Evolutionary conservation across 2,797 vertebrate species (phyloP).

Genomic region (Octomys mimax): DNA sequence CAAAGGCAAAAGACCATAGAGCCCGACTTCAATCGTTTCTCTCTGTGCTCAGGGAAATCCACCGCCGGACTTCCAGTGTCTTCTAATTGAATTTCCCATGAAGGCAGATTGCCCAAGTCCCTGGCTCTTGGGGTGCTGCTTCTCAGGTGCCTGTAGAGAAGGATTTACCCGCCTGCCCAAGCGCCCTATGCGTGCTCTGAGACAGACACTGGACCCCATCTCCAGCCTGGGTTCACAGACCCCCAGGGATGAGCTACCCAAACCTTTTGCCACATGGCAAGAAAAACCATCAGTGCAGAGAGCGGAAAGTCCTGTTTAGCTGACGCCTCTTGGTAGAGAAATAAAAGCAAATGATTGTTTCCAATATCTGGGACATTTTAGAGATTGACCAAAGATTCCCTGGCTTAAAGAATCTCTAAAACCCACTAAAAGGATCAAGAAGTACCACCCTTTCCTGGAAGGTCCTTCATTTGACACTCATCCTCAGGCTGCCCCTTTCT

Average conservation of each 20-base stretch:
- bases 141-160: neutral
- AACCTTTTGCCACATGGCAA: neutral
- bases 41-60: neutral
- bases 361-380: constrained; percentile 75
- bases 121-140: neutral
- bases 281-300: neutral
- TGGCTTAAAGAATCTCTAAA: constrained; percentile 83
- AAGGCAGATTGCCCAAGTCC: neutral
- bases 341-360: constrained; percentile 72
- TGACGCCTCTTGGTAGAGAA: constrained; percentile 49
- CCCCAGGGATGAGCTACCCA: neutral
- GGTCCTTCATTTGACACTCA: constrained; percentile 90
- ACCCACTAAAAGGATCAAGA: constrained; percentile 75
- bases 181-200: neutral
- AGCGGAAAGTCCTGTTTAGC: constrained; percentile 22
- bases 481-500: constrained; percentile 87
- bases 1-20: neutral
- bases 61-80: neutral
- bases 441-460: constrained; percentile 85
- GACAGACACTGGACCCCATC: neutral
- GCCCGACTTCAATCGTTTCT: neutral
- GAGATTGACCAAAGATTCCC: constrained; percentile 55
- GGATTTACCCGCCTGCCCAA: neutral
- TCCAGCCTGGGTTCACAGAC: neutral
- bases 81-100: neutral